Evolutionary conservation across 2,113 vertebrate species (phyloP), one percentile per base, ranked within the genome.

Genomic region (Eulacestoma nigropectus): DNA sequence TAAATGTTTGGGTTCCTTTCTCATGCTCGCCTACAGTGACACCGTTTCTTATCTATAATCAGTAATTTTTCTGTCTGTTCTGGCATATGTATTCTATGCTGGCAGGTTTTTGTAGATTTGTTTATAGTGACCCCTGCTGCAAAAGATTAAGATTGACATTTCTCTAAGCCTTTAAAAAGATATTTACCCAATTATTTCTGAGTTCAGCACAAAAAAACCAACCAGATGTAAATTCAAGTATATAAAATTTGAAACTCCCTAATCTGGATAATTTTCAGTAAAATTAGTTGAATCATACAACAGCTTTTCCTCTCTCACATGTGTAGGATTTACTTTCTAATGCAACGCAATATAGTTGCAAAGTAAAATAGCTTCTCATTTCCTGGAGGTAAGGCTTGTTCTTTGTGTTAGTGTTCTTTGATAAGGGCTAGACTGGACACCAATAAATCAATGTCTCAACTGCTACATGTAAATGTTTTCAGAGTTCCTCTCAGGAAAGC

Each of bases 121-220:
- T 96, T 97, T 92, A 73, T 88, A 96, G 80, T 95, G 92, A 96
- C 90, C 95, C 77, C 95, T 95, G 85, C 93, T 95, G 93, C 88
- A 92, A 89, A 84, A 87, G 76, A 93, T 87, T 94, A 91, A 91
- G 88, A 64, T 23, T 84, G 88, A 93, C 3, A 0, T 95, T 88
- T 92, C 73, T 89, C n/a, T 95, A 87, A 92, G 72, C 29, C 56
- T 90, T 70, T 78, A 57, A 57, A 96, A 68, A 91, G 52, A 56
- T 46, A 33, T 85, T 81, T 92, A 89, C 57, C 64, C 57, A 68
- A 41, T 92, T 89, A 73, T 90, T 95, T 92, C 47, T 56, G 69
- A 53, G 44, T 77, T 92, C 47, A 72, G 44, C 72, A 90, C 49
- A 78, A 87, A 92, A 84, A 68, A 90, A 75, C 41, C 7, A 64